Base-by-base conservation (phyloP, 1,140 invertebrate genomes). In the Drosophila malerkotliana region DNA sequence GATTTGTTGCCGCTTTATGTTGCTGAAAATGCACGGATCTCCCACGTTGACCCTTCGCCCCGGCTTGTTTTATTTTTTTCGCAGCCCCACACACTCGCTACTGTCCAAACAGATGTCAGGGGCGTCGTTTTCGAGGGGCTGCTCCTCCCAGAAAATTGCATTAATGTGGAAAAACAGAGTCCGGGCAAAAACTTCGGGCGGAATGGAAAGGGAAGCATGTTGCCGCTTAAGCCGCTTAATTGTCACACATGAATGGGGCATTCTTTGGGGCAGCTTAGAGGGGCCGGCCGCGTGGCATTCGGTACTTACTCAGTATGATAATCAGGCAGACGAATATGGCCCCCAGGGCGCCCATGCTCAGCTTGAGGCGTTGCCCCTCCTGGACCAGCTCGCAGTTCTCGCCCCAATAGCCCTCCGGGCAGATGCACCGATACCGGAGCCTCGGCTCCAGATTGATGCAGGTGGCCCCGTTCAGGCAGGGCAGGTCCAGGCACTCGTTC, bases 321-420 rank as follows among this genome's bases (percentile, higher is more conserved):
- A 94, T 92, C 64, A 95, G 92, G 83, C 94, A 94, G 57, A 94
- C 93, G 63, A 94, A 92, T 79, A 95, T 94, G 54, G 94, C 93
- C 34, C 94, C 94, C 64, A 95, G 89, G 60, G 94, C 94, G 44
- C 94, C 94, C 92, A 94, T 93, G 85, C 94, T 94, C 2, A 95
- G 90, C 75, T 93, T 93, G 60, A 95, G 91, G 12, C 94, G 93
- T 80, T 94, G 94, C 48, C 94, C 94, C 84, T 95, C 93, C 75
- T 94, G 93, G 32, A 94, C 92, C 39, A 94, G 91, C 79, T 95
- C 94, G 91, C 95, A 96, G 71, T 94, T 93, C 57, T 93, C 92
- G n/a, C 95, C 95, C 82, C 92, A 93, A 91, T 94, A 96, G 10
- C 94, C 94, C 63, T 92, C 92, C 2, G 93, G 93, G 82, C 95